These are phyloP conservation scores for Sepioteuthis lessoniana DNA, from an alignment of 2,888 invertebrate species.

Conservation along the genomic window DNA sequence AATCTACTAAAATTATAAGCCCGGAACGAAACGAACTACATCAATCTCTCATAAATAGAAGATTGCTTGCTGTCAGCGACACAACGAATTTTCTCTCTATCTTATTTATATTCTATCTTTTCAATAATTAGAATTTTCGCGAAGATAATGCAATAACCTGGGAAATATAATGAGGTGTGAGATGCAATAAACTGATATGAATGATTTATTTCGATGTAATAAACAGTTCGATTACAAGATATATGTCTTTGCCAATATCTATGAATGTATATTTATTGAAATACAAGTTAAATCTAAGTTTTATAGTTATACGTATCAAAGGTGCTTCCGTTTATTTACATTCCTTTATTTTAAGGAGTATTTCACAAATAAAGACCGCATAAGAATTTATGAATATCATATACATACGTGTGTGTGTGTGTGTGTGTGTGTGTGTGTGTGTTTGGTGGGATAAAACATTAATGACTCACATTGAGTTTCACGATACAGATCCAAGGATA, in stretches of 20 bases:
- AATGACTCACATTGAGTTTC: no score
- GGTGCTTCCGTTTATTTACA: no score
- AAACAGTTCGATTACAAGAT: background rate
- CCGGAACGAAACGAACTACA: background rate
- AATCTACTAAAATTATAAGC: background rate
- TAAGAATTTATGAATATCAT: no score
- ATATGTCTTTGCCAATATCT: background rate
- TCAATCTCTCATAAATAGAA: background rate
- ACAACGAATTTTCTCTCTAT: background rate
- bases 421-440: no score
- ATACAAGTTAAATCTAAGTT: no score
- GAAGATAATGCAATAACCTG: background rate
- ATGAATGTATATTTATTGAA: no score
- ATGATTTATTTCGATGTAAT: background rate
- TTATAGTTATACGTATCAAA: no score
- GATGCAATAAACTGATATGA: background rate
- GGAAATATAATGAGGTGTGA: constrained; percentile 16
- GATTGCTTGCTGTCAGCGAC: background rate
- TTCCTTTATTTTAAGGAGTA: no score
- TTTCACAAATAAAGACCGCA: no score
- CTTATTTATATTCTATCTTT: background rate
- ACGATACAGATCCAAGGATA: no score
- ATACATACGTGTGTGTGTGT: no score
- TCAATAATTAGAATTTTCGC: background rate
- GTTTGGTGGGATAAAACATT: no score